Conservation (phyloP, 2,113 vertebrate genomes). For the Platanista minor region DNA sequence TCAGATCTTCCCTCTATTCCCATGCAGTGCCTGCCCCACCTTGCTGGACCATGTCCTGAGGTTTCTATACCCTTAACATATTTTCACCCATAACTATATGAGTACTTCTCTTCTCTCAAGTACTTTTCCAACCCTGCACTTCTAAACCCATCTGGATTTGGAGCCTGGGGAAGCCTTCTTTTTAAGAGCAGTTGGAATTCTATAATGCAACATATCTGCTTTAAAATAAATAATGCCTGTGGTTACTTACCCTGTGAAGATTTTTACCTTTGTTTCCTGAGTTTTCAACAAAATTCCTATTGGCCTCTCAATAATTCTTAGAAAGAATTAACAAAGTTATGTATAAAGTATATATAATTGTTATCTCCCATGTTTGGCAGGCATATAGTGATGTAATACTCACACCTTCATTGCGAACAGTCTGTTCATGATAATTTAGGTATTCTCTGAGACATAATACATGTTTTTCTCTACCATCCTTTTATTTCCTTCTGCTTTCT, state of each 20-base stretch:
- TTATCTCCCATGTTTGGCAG: not conserved
- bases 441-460: too few species aligned
- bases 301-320: not conserved
- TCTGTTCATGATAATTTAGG: not conserved
- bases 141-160: not conserved
- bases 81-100: not conserved
- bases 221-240: not conserved
- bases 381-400: not conserved
- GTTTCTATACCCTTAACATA: accelerated
- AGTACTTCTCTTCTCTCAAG: not conserved
- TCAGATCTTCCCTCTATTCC: not conserved
- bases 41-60: not conserved
- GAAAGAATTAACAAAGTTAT: not conserved
- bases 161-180: not conserved
- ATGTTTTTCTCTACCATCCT: too few species aligned
- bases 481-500: too few species aligned
- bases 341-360: not conserved
- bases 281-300: not conserved
- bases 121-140: not conserved
- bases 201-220: not conserved
- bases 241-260: not conserved
- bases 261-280: not conserved
- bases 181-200: not conserved
- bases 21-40: too few species aligned
- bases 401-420: not conserved